Base-by-base conservation (phyloP, 2,113 vertebrate genomes). In the Labeo catla region DNA sequence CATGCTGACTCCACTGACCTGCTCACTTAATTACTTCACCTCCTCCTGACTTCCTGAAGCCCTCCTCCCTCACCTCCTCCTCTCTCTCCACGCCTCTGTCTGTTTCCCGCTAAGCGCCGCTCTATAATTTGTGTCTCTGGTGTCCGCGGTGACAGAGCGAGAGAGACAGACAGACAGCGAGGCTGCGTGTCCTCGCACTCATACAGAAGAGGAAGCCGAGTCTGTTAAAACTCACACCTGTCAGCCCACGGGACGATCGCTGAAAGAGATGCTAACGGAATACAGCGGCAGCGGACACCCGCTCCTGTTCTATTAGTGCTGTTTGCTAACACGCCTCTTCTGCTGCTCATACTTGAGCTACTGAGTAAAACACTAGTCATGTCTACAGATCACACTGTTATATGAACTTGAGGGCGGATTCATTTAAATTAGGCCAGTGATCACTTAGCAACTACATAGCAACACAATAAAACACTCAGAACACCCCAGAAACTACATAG, bases 211-310 rank as follows among this genome's bases (percentile, higher is more conserved):
- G 50, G 15, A 77, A 77, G 50, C 43, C 0, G 11, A 74, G 72
- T 23, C 72, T 74, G 45, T 74, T 74, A 49, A 74, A 45, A 76
- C 73, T 50, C 45, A 76, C 73, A 76, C 73, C 21, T 76, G 73
- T 23, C 45, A 50, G 72, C 45, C n/a, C 43, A 49, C 45, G 45
- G 73, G 73, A 76, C 11, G 11, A 4, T 45, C 21, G 2, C 72
- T 74, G 72, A 23, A 49, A 4, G 73, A 49, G 45, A 76, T 50
- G 73, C 6, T 47, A 74, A 74, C n/a, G 1, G 45, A 49, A 49
- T n/a, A 2, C 21, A 49, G 72, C 21, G 45, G 28, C 45, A 50
- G 21, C 49, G 45, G 72, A 74, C 39, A 43, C 36, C 3, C 3
- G 15, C 6, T 23, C 6, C 19, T 16, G 1, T 68, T 68, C 66